These are phyloP conservation scores for Promerops cafer DNA, from an alignment of 2,113 vertebrate species.

Conservation along the genomic window DNA sequence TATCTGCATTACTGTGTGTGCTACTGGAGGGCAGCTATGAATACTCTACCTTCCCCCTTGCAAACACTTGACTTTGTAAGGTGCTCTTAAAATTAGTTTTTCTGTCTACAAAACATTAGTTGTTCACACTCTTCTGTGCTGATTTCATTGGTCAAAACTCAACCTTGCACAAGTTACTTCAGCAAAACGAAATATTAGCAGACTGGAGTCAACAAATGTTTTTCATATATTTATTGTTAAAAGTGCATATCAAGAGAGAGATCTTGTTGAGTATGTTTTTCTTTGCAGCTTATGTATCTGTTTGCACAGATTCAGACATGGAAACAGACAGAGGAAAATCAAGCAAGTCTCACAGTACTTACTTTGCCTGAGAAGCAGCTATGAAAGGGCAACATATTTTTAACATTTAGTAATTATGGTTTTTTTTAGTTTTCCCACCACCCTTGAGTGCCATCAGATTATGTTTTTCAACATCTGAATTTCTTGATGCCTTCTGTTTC, in stretches of 20 bases:
- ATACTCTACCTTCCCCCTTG: background rate
- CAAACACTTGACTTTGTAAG: background rate
- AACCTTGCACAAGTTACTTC: background rate
- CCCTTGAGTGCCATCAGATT: background rate
- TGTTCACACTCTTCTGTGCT: background rate
- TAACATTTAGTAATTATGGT: background rate
- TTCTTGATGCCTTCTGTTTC: background rate
- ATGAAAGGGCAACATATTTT: background rate
- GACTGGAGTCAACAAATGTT: background rate
- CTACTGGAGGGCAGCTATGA: background rate
- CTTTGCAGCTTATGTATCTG: background rate
- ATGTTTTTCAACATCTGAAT: background rate
- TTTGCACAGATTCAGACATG: background rate
- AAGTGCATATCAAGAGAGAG: background rate
- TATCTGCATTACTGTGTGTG: background rate
- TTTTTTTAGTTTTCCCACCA: background rate
- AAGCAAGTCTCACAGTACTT: background rate
- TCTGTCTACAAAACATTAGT: background rate
- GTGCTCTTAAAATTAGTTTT: background rate
- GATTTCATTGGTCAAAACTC: background rate
- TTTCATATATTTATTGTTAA: background rate
- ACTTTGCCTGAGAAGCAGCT: background rate
- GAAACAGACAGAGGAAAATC: background rate
- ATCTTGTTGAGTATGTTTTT: background rate
- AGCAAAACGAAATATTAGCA: background rate